Evolutionary conservation across 2,797 vertebrate genomes (phyloP), one percentile per base, ranked within the genome.

Genomic region (Anolis apletophallus): DNA sequence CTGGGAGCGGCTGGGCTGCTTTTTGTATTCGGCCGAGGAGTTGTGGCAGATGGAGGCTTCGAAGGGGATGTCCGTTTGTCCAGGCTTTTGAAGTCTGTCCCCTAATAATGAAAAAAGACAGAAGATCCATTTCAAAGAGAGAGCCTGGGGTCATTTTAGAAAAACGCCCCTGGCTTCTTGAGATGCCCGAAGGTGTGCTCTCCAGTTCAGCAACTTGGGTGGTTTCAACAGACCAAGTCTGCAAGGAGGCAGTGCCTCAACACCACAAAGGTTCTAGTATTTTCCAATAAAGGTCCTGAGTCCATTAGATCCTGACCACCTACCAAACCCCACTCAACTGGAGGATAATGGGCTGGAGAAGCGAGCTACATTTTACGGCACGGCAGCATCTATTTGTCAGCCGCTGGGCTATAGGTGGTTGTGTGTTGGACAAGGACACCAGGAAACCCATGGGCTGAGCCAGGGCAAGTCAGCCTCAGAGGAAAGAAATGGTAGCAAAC

Each of bases 1-100:
- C 85, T 86, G 0, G 92, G 88, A 2, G 91, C 21, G 14, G 95
- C 83, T 0, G 96, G 91, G 91, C 94, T 94, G 80, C 93, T 97
- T 95, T 95, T 97, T 14, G 91, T 46, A 67, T 96, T 64, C 12
- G 96, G 16, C 71, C 93, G 96, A 5, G 95, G 90, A 34, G 94
- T 78, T 0, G 93, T 76, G 36, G 96, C 80, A 1, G 96, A 91
- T 1, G 92, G 88, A 10, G 94, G 80, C 94, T 97, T 98, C 69
- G 98, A 95, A 46, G 97, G 96, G 0, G 94, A 94, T n/a, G 95
- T 93, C 68, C 96, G 96, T 95, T 96, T 98, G 71, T 98, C 98
- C 0, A 94, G 2, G 76, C 85, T 74, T 94, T 97, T 97, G 2
- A 85, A 90, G 2, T 97, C 96, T 3, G 93, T 16, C 67, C 79